Percentiles rank a stretch among this genome's conserved stretches.
These are phyloP conservation scores for Thereva nobilitata DNA, from an alignment of 2,888 invertebrate species.

Conservation along the genomic window DNA sequence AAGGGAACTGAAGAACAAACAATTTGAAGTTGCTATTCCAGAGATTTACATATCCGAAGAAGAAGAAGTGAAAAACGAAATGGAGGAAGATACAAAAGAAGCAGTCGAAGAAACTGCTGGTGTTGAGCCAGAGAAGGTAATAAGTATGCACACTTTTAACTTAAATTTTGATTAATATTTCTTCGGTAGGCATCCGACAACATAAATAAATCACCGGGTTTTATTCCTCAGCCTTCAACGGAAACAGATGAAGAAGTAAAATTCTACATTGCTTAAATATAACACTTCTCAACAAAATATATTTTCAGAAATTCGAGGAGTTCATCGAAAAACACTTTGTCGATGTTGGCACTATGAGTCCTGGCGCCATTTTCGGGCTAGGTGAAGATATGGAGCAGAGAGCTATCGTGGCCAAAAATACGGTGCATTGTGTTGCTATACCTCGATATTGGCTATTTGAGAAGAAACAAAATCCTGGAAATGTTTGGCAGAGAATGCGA, in stretches of 20 bases:
- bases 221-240: no score
- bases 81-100: neutral
- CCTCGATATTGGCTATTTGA: conserved; percentile 73
- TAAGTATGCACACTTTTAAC: no score
- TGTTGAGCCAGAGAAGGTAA: no score
- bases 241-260: conserved; percentile 15
- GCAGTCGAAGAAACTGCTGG: neutral
- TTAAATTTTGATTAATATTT: no score
- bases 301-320: conserved; percentile 8
- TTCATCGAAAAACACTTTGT: conserved; percentile 51
- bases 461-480: conserved; percentile 55
- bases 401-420: conserved; percentile 67
- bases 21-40: no score
- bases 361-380: conserved; percentile 64
- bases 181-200: no score
- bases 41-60: no score
- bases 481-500: conserved; percentile 54
- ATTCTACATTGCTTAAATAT: neutral
- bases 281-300: neutral
- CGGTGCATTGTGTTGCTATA: conserved; percentile 68
- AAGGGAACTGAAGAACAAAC: no score
- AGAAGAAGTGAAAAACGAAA: neutral
- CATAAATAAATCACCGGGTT: no score
- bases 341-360: conserved; percentile 53
- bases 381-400: conserved; percentile 72